phyloP scores from a whole-genome alignment of 2,888 invertebrate species.

The Micoletzkya japonica region DNA sequence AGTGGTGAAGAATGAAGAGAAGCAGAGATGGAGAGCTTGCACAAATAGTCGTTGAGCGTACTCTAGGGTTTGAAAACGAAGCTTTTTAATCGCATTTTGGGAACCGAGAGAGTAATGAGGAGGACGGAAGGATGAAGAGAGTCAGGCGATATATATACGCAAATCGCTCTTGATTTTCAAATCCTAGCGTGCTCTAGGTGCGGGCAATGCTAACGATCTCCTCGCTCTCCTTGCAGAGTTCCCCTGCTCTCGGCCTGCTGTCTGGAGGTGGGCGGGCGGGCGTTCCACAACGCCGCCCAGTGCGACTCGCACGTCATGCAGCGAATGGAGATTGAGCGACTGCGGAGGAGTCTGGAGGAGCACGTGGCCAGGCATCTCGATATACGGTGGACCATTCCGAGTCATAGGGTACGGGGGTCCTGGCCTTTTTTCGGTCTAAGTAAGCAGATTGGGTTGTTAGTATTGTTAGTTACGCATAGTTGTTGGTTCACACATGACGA shows the following conservation, averaged over 20 bases:
- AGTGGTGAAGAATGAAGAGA: too few species aligned
- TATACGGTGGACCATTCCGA: constrained; percentile 58
- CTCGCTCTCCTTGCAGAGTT: constrained; percentile 47
- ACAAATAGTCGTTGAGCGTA: too few species aligned
- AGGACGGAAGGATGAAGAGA: too few species aligned
- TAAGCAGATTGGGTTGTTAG: constrained; percentile 1
- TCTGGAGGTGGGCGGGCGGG: constrained; percentile 53
- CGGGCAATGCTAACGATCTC: not conserved
- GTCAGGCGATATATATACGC: too few species aligned
- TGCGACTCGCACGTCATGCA: constrained; percentile 61
- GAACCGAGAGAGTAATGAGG: too few species aligned
- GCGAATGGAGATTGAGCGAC: constrained; percentile 45
- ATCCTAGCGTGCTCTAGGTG: not conserved
- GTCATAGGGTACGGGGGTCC: constrained; percentile 37
- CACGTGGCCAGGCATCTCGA: constrained; percentile 60
- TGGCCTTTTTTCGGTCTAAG: too few species aligned
- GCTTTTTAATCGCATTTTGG: too few species aligned
- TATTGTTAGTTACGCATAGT: too few species aligned
- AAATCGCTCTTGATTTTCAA: too few species aligned
- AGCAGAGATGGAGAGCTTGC: too few species aligned
- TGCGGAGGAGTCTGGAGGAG: constrained; percentile 51
- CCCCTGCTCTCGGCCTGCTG: constrained; percentile 63
- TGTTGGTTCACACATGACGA: too few species aligned
- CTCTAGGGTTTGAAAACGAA: too few species aligned
- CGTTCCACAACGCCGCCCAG: constrained; percentile 55